Evolutionary conservation across 2,797 vertebrate genomes (phyloP).

Genomic region (Dendrocincla tyrannina): DNA sequence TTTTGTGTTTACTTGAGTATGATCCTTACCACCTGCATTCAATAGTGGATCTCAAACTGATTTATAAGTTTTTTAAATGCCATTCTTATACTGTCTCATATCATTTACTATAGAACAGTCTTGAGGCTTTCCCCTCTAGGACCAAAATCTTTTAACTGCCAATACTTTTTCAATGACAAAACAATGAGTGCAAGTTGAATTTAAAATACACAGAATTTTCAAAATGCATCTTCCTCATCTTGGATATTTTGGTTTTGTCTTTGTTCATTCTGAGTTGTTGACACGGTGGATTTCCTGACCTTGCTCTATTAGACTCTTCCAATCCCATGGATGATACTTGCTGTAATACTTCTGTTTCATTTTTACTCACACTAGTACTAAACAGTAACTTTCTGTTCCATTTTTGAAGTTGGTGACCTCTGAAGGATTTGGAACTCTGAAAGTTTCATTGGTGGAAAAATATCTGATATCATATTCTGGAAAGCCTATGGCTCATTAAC

Average conservation of each 20-base stretch:
- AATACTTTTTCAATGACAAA: background rate
- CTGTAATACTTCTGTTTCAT: background rate
- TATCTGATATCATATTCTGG: constrained; percentile 54
- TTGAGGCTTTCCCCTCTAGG: background rate
- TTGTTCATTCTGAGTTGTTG: background rate
- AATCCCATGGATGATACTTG: background rate
- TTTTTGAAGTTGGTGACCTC: constrained; percentile 65
- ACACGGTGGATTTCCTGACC: background rate
- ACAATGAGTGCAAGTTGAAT: background rate
- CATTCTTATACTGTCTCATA: background rate
- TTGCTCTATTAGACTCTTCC: background rate
- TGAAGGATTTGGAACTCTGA: constrained; percentile 62
- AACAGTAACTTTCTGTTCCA: constrained; percentile 38
- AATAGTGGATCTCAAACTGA: background rate
- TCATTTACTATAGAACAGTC: background rate
- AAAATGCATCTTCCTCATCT: background rate
- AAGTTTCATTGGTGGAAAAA: constrained; percentile 57
- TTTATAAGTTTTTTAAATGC: background rate
- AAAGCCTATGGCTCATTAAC: constrained; percentile 58
- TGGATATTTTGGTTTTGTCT: background rate
- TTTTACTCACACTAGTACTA: background rate
- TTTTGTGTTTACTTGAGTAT: background rate
- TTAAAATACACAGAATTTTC: background rate
- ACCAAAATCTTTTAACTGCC: background rate
- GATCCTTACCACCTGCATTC: background rate